Conservation (phyloP, 2,113 vertebrate species). For the Varanus salvator region DNA sequence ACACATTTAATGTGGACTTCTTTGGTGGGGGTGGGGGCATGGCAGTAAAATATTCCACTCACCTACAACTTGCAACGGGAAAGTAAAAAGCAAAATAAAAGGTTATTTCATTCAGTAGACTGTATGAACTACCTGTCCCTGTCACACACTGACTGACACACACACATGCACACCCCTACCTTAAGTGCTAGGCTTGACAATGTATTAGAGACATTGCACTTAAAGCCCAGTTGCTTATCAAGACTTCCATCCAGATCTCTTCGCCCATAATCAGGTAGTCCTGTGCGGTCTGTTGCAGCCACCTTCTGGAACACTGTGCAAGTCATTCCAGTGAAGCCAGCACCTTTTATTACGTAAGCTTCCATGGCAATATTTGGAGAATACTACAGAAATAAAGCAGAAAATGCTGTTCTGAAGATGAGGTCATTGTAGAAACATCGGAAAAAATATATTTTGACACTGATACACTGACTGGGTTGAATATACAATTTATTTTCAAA, state of each 20-base stretch:
- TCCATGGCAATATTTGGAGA: conserved; percentile 97
- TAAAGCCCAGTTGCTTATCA: conserved; percentile 95
- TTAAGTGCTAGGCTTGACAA: conserved; percentile 91
- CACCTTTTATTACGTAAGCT: conserved; percentile 88
- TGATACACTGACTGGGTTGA: background rate
- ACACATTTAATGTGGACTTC: background rate
- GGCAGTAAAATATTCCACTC: too few species aligned
- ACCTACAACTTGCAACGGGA: background rate
- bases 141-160: too few species aligned
- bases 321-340: conserved; percentile 93
- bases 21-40: too few species aligned
- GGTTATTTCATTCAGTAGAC: background rate
- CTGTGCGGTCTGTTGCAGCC: conserved; percentile 82
- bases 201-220: conserved; percentile 93
- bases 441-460: conserved; percentile 27
- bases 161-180: conserved; percentile 56
- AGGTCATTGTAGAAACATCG: background rate
- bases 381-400: conserved; percentile 76
- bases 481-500: conserved; percentile 18
- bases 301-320: conserved; percentile 94
- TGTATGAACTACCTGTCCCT: background rate
- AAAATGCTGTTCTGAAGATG: conserved; percentile 26
- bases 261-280: conserved; percentile 78
- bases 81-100: background rate
- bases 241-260: conserved; percentile 83